Base-by-base conservation (phyloP, 2,113 vertebrate species). In the Lasiurus borealis region DNA sequence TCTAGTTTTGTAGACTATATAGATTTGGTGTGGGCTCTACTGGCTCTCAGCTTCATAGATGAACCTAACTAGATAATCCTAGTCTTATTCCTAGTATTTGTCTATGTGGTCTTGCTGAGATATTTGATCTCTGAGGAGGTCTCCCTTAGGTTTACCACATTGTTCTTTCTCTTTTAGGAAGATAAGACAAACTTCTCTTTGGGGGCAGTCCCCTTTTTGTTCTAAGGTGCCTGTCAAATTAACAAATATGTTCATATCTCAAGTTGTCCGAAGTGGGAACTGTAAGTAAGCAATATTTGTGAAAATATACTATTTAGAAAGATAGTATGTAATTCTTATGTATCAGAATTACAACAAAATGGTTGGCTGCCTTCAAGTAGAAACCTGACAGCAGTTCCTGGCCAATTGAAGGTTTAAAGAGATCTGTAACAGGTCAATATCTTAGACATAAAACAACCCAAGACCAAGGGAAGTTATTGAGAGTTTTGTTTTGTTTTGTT, bases 91-190 rank as follows among this genome's bases (percentile, higher is more conserved):
- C 18, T 85, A 21, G 16, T 57, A 16, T 71, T 62, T 81, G 4
- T 64, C 59, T 50, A 19, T 69, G 71, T 13, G 25, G 3, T 57
- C 36, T 76, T 59, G 16, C 50, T 90, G 29, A 95, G 29, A 71
- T 78, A 27, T 80, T 36, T 52, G n/a, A 48, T 14, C 44, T 80
- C 81, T 90, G 34, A 81, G 62, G 66, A 72, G 27, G 54, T 29
- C 59, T 90, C 31, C 69, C 15, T 68, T 88, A 68, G 3, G 40
- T 62, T 93, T 15, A 87, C 14, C 31, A 69, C 69, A 15, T 76
- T 80, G 31, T n/a, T 80, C 23, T 76, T 88, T 90, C 15, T 95
- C 9, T 76, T 76, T 89, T 77, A 78, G 69, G 69, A 84, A 87
- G 52, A 62, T 31, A 76, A 90, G 68, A 66, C 62, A 80, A 54